Conservation (phyloP, 1,140 invertebrate species). For the Drosophila aff. region DNA sequence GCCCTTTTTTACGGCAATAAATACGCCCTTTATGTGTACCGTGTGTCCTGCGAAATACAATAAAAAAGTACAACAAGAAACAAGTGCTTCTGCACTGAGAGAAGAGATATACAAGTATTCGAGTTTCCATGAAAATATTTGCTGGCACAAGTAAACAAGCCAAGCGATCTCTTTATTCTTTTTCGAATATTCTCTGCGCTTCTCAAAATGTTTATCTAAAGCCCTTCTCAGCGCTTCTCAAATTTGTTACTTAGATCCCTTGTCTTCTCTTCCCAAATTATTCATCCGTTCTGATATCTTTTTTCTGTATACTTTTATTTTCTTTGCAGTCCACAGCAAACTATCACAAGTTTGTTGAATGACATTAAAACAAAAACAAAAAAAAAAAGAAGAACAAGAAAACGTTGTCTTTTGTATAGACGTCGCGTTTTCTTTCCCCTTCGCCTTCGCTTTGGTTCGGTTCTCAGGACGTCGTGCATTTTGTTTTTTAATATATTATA, state of each 20-base stretch:
- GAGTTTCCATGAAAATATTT: neutral
- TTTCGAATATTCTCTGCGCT: neutral
- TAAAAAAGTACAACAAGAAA: neutral
- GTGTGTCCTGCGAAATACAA: conserved; percentile 46
- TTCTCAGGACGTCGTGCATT: neutral
- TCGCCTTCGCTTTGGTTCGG: conserved; percentile 18
- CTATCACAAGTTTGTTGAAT: conserved; percentile 69
- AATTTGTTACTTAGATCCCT: no score
- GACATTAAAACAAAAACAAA: conserved; percentile 46
- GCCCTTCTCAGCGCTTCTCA: no score
- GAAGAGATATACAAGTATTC: neutral
- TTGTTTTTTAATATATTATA: neutral
- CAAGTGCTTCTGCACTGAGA: conserved; percentile 6
- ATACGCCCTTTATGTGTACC: conserved; percentile 70
- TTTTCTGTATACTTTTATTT: neutral
- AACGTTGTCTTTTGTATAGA: conserved; percentile 63
- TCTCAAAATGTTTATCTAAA: neutral
- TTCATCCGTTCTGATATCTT: neutral
- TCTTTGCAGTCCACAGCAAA: conserved; percentile 18
- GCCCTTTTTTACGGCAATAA: conserved; percentile 47
- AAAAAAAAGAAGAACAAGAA: conserved; percentile 23
- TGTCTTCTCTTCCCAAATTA: neutral
- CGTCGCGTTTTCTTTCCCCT: conserved; percentile 10
- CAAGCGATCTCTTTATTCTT: neutral
- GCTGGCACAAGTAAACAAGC: neutral